Evolutionary conservation across 2,113 vertebrate species (phyloP), one percentile per base, ranked within the genome.

Genomic region (Stercorarius parasiticus): DNA sequence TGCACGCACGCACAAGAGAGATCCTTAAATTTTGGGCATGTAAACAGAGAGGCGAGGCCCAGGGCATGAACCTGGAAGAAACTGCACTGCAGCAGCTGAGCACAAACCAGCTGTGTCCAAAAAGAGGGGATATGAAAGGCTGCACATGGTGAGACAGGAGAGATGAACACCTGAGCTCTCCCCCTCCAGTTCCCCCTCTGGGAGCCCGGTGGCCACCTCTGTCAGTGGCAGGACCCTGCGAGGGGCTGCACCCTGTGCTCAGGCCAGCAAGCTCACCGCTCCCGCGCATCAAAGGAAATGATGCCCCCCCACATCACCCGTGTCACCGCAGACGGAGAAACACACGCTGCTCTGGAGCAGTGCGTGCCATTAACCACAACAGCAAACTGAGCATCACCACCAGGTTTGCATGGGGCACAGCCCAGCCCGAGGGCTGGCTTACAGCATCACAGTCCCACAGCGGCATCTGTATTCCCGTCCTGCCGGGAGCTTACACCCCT

Each of bases 201-300:
- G 8, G 17, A 38, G 45, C 4, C 27, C 1, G 3, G 21, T 21
- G 45, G 36, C 36, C 13, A 11, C 49, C 34, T 13, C 40, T 6
- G 71, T 42, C 18, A 56, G 50, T 21, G 50, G 61, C 1, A 7
- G 49, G 22, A 34, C n/a, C 34, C 42, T 7, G 11, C 5, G 15
- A 58, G 64, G 42, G 47, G 73, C 55, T 52, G 85, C 26, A 19
- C 10, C 25, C 52, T 7, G 16, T 3, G 45, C 34, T 15, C 47
- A 13, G 56, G 47, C 56, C 47, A n/a, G 67, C 38, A 25, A 47
- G 30, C 45, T 42, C 56, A 10, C 38, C 0, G 15, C 45, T n/a
- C 55, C 43, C 3, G 1, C 1, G 2, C 10, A 1, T 4, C 40
- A 2, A 8, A 38, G 27, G 58, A 17, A 27, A 21, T 6, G 2